phyloP scores from a whole-genome alignment of 2,888 invertebrate genomes.

The Geotrupes spiniger region DNA sequence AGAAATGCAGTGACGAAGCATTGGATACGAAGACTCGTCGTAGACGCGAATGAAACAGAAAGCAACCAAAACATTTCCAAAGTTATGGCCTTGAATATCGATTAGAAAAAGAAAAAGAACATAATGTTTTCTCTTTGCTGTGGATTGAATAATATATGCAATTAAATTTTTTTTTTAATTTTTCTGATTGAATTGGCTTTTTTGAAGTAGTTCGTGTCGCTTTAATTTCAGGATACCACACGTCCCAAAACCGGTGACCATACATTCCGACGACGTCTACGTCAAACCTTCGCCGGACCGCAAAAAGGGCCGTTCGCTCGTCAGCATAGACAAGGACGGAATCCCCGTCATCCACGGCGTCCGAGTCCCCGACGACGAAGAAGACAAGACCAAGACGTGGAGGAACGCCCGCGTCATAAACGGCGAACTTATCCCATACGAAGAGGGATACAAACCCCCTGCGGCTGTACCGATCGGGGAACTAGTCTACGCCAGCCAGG shows the following conservation, averaged over 20 bases:
- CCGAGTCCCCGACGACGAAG: conserved; percentile 80
- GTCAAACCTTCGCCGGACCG: conserved; percentile 39
- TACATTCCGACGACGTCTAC: conserved; percentile 64
- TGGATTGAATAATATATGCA: too few species aligned
- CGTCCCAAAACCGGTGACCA: conserved; percentile 67
- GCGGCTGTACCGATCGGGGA: conserved; percentile 60
- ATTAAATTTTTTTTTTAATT: conserved; percentile 2
- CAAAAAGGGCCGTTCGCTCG: conserved; percentile 63
- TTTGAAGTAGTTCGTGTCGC: too few species aligned
- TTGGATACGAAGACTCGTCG: too few species aligned
- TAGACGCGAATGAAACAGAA: too few species aligned
- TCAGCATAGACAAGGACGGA: conserved; percentile 67
- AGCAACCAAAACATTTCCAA: too few species aligned
- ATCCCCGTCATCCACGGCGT: conserved; percentile 80
- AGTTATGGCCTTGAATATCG: too few species aligned
- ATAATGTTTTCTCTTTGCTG: too few species aligned
- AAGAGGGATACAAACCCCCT: conserved; percentile 65
- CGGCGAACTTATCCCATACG: conserved; percentile 74
- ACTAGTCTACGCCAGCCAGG: conserved; percentile 51
- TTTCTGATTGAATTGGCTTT: neutral
- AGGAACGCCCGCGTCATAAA: conserved; percentile 86
- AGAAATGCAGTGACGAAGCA: too few species aligned
- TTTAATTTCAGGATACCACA: conserved; percentile 43
- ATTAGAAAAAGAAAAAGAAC: too few species aligned
- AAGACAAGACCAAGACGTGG: conserved; percentile 76